These are phyloP conservation scores for Bombylius discolor DNA, from an alignment of 2,888 invertebrate genomes.

Conservation along the genomic window DNA sequence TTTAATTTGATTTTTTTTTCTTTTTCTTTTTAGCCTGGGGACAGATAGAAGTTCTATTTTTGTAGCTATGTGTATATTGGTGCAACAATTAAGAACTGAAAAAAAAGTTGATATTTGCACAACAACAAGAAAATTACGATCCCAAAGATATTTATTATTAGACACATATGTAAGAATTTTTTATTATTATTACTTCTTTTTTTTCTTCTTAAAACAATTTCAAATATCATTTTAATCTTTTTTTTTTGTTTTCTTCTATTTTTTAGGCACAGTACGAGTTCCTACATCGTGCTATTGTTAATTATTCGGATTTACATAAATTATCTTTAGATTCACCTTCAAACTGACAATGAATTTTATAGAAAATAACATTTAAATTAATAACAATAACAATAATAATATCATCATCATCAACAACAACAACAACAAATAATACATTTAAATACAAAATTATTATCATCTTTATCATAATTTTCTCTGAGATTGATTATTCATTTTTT, in stretches of 20 bases:
- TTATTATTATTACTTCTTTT: slow-evolving; percentile 1
- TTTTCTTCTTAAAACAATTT: background rate
- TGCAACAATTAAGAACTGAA: slow-evolving; percentile 72
- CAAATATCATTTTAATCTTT: background rate
- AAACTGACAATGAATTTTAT: slow-evolving; percentile 17
- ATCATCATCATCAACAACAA: too few species aligned
- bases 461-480: too few species aligned
- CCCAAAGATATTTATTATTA: slow-evolving; percentile 72
- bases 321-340: slow-evolving; percentile 35
- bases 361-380: background rate
- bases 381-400: too few species aligned
- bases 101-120: slow-evolving; percentile 77
- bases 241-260: slow-evolving; percentile 11
- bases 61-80: slow-evolving; percentile 73
- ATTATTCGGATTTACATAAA: slow-evolving; percentile 78
- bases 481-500: too few species aligned
- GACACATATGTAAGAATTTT: slow-evolving; percentile 44
- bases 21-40: slow-evolving; percentile 44
- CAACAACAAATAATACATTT: too few species aligned
- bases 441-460: too few species aligned
- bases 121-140: slow-evolving; percentile 67
- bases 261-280: slow-evolving; percentile 84
- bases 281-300: slow-evolving; percentile 79
- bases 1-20: background rate
- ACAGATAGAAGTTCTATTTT: slow-evolving; percentile 84